These are phyloP conservation scores for Sinocyclocheilus grahami DNA, from an alignment of 2,113 vertebrate species.

Conservation along the genomic window DNA sequence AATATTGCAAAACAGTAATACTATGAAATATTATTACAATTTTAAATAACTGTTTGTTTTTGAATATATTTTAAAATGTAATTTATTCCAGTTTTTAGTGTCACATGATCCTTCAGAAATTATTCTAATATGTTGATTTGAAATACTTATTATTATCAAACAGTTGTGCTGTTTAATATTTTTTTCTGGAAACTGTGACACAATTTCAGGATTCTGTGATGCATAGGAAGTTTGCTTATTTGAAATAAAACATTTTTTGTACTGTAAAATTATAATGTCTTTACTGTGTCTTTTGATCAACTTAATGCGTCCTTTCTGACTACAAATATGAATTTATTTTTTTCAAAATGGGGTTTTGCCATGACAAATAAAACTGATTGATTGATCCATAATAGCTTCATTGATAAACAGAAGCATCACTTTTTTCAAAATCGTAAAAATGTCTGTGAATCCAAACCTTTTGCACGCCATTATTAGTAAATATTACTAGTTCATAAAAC, in stretches of 20 bases:
- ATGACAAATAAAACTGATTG: neutral
- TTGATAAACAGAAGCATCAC: neutral
- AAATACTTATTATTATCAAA: no score
- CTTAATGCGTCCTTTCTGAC: neutral
- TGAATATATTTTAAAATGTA: no score
- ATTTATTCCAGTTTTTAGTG: neutral
- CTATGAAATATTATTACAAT: no score
- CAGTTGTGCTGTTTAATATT: no score
- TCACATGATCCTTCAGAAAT: neutral
- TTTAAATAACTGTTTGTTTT: no score
- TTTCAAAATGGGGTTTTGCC: neutral
- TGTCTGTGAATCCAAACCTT: no score
- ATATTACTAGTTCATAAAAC: neutral
- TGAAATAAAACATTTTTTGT: neutral
- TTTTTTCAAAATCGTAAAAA: no score
- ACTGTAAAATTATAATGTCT: neutral
- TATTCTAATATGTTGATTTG: no score
- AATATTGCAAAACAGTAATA: neutral
- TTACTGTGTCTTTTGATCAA: neutral
- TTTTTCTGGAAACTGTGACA: neutral
- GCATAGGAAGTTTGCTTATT: neutral
- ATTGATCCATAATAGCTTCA: no score
- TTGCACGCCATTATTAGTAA: neutral
- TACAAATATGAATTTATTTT: neutral
- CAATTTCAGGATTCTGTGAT: neutral